phyloP scores from a whole-genome alignment of 1,140 invertebrate species.

The Oryctes rhinoceros region DNA sequence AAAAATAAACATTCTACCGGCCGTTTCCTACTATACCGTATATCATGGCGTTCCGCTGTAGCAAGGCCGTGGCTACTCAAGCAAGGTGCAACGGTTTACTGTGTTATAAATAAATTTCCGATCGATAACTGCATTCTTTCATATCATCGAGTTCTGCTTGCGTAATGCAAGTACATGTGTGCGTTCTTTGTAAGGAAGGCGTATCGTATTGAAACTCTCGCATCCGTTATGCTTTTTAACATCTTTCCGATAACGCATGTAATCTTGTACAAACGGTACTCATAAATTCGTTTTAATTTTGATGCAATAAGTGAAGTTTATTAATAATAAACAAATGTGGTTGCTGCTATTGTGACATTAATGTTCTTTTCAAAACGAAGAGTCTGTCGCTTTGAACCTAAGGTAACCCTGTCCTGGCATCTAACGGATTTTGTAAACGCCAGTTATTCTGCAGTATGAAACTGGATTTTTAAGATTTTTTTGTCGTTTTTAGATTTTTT shows the following conservation, averaged over 20 bases:
- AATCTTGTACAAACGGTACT: not conserved
- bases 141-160: not conserved
- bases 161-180: not conserved
- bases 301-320: not conserved
- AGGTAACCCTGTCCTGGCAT: not conserved
- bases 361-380: not conserved
- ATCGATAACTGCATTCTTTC: constrained; percentile 1
- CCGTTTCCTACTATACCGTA: too few species aligned
- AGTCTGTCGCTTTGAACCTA: not conserved
- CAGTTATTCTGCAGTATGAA: too few species aligned
- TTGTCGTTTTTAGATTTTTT: too few species aligned
- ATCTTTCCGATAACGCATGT: not conserved
- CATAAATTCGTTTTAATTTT: not conserved
- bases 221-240: not conserved
- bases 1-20: not conserved
- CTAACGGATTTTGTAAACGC: not conserved
- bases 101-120: constrained; percentile 14
- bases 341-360: not conserved
- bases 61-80: not conserved
- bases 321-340: not conserved
- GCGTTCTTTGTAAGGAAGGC: not conserved
- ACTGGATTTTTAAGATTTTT: too few species aligned
- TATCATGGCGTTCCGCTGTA: not conserved
- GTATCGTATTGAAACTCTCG: not conserved
- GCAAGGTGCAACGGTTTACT: not conserved